Evolutionary conservation across 1,140 invertebrate genomes (phyloP).

Genomic region (Eulimnadia texana): DNA sequence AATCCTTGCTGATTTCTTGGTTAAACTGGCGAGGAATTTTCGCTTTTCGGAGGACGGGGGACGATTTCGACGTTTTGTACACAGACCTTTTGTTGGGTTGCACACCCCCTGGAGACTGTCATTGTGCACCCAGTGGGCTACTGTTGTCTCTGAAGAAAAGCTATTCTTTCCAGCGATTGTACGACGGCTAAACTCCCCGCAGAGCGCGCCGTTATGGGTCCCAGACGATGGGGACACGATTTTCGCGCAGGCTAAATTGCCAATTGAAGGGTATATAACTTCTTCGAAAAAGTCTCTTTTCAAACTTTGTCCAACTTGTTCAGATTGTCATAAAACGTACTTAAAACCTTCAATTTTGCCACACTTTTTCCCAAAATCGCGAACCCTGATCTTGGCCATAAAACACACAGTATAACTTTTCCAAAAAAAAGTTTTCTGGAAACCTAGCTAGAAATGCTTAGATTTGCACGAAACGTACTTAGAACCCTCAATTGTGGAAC

Average conservation of each 20-base stretch:
- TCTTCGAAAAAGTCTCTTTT: background rate
- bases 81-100: background rate
- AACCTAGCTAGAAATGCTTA: too few species aligned
- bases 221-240: background rate
- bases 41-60: too few species aligned
- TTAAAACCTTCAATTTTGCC: background rate
- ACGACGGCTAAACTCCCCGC: background rate
- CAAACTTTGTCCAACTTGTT: background rate
- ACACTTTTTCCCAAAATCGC: background rate
- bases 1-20: too few species aligned
- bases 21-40: background rate
- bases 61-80: too few species aligned
- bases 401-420: background rate
- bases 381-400: background rate
- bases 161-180: background rate
- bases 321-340: background rate
- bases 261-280: background rate
- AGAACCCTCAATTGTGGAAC: too few species aligned
- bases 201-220: background rate
- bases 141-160: background rate
- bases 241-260: background rate
- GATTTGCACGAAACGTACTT: too few species aligned
- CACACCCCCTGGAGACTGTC: background rate
- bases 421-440: background rate
- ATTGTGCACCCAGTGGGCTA: background rate